Evolutionary conservation across 2,797 vertebrate genomes (phyloP).

Genomic region (Acanthopagrus latus): DNA sequence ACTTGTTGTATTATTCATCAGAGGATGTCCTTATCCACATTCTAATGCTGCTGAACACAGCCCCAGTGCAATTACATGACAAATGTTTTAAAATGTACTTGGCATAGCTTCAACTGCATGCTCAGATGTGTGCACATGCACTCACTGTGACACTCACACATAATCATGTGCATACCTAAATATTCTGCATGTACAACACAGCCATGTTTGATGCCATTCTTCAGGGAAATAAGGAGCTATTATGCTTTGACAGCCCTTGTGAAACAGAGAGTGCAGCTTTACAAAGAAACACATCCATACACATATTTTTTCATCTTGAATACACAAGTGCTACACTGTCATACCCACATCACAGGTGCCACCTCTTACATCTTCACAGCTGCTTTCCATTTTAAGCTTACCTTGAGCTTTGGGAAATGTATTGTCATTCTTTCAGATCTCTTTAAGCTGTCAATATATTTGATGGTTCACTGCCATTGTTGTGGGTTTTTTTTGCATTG

Average conservation of each 20-base stretch:
- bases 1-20: slow-evolving; percentile 94
- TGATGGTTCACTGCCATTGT: slow-evolving; percentile 24
- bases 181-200: slow-evolving; percentile 23
- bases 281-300: slow-evolving; percentile 22
- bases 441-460: slow-evolving; percentile 48
- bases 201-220: background rate
- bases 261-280: slow-evolving; percentile 10
- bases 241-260: slow-evolving; percentile 49
- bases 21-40: slow-evolving; percentile 82
- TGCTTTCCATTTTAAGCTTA: slow-evolving; percentile 45
- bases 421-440: slow-evolving; percentile 34
- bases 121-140: slow-evolving; percentile 14
- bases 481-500: slow-evolving; percentile 24
- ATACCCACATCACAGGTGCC: slow-evolving; percentile 26
- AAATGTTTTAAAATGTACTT: slow-evolving; percentile 64
- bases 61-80: slow-evolving; percentile 73
- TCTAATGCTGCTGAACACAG: slow-evolving; percentile 61
- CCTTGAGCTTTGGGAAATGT: slow-evolving; percentile 48
- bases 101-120: slow-evolving; percentile 26
- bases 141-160: slow-evolving; percentile 3
- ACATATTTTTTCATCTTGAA: slow-evolving; percentile 40
- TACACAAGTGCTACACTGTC: slow-evolving; percentile 38
- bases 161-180: slow-evolving; percentile 14
- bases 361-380: slow-evolving; percentile 29
- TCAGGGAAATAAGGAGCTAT: slow-evolving; percentile 35